Evolutionary conservation across 2,888 invertebrate species (phyloP).

Genomic region (Spilarctia lutea): DNA sequence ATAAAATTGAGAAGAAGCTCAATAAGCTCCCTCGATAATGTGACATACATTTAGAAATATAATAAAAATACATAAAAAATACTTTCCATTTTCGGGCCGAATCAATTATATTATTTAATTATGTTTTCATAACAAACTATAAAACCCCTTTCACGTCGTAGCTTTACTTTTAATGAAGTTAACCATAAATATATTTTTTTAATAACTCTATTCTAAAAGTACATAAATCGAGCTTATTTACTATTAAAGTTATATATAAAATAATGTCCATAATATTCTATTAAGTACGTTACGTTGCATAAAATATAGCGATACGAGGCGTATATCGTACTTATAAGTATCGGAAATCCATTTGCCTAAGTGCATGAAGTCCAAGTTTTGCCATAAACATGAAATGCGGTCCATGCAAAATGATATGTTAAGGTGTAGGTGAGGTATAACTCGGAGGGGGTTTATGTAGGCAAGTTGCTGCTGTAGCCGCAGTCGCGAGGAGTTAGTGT

Average conservation of each 20-base stretch:
- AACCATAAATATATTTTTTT: background rate
- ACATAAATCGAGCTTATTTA: slow-evolving; percentile 3
- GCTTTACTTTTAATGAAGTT: background rate
- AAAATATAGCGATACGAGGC: slow-evolving; percentile 74
- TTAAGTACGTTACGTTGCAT: slow-evolving; percentile 70
- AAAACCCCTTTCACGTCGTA: background rate
- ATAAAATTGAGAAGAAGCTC: background rate
- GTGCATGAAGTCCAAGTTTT: slow-evolving; percentile 85
- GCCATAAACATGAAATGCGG: slow-evolving; percentile 85
- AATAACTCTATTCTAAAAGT: background rate
- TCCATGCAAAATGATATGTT: slow-evolving; percentile 82
- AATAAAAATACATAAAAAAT: too few relatives aligned
- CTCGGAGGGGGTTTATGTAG: slow-evolving; percentile 39
- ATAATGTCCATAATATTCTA: slow-evolving; percentile 71
- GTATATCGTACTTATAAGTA: slow-evolving; percentile 80
- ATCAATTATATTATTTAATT: too few relatives aligned
- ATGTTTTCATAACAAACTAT: too few relatives aligned
- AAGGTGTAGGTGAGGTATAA: slow-evolving; percentile 71
- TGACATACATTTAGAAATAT: too few relatives aligned
- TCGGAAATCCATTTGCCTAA: slow-evolving; percentile 86
- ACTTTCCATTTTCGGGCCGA: too few relatives aligned
- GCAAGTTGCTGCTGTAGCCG: slow-evolving; percentile 41
- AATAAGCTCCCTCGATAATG: background rate
- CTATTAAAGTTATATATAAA: slow-evolving; percentile 37
- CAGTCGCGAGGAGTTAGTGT: slow-evolving; percentile 54